A percentile compares a stretch with the other conserved stretches of the same genome.
phyloP scores from a whole-genome alignment of 2,797 vertebrate species.

The Notamacropus eugenii region DNA sequence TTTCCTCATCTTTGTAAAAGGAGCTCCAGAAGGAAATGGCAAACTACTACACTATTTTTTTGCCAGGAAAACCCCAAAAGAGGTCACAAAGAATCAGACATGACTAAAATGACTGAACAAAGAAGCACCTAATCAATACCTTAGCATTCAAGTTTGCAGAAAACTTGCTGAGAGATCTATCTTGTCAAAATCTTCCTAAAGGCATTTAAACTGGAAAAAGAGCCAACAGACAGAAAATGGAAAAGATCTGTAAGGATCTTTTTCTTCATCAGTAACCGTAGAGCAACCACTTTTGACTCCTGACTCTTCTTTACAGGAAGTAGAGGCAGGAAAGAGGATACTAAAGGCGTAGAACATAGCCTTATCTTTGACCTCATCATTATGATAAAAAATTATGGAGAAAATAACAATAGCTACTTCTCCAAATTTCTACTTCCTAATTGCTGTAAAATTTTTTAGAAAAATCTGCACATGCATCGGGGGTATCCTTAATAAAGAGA shows the following conservation, averaged over 20 bases:
- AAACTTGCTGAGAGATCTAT: not conserved
- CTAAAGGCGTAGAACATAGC: not conserved
- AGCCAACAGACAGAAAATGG: not conserved
- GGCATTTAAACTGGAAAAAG: not conserved
- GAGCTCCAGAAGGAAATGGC: not conserved
- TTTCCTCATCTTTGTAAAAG: not conserved
- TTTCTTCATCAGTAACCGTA: not conserved
- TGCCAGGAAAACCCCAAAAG: not conserved
- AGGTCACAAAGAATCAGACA: not conserved
- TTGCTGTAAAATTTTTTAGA: not conserved
- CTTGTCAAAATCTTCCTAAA: not conserved
- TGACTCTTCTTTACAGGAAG: not conserved
- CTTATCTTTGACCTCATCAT: not conserved
- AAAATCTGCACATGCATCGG: not conserved
- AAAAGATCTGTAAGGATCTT: not conserved
- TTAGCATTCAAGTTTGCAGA: not conserved
- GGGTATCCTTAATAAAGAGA: not conserved
- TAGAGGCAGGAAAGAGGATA: not conserved
- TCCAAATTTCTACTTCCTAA: not conserved
- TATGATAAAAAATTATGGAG: not conserved
- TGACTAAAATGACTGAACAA: not conserved
- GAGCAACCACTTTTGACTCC: not conserved
- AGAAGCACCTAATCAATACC: not conserved
- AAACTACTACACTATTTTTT: not conserved
- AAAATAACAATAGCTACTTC: not conserved